These are phyloP conservation scores for Meteorus colon DNA, from an alignment of 2,888 invertebrate genomes.

Conservation along the genomic window DNA sequence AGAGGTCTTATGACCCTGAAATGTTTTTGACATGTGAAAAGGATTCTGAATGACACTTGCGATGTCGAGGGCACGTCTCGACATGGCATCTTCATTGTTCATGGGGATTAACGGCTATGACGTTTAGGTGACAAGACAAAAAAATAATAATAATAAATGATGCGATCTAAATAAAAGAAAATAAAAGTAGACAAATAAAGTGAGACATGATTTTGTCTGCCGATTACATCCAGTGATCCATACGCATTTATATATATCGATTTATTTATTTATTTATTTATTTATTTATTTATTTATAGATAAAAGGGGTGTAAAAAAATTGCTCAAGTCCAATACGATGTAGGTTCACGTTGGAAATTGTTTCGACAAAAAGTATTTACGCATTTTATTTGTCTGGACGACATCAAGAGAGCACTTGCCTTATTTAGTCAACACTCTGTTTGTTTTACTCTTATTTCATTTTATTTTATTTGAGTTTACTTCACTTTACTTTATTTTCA, in stretches of 20 bases:
- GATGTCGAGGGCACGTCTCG: conserved; percentile 53
- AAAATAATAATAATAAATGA: conserved; percentile 21
- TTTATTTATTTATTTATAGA: background rate
- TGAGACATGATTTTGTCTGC: background rate
- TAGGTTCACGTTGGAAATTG: conserved; percentile 3
- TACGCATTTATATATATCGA: background rate
- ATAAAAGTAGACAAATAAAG: conserved; percentile 30
- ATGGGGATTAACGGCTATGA: conserved; percentile 63
- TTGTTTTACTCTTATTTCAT: background rate
- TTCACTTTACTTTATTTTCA: too few species aligned
- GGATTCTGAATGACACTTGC: conserved; percentile 51
- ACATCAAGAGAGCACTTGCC: conserved; percentile 28
- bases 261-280: background rate
- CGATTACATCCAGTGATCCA: conserved; percentile 26
- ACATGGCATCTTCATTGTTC: conserved; percentile 63
- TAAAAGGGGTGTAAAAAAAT: background rate
- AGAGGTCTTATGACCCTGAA: conserved; percentile 45
- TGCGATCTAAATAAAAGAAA: conserved; percentile 46
- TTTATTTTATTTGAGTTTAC: too few species aligned
- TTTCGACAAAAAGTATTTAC: conserved; percentile 3
- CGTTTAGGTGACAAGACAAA: conserved; percentile 30
- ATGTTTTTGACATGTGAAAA: conserved; percentile 49
- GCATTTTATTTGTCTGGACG: conserved; percentile 34
- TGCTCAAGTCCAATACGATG: background rate
- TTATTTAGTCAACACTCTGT: conserved; percentile 23